Evolutionary conservation across 2,113 vertebrate species (phyloP), one percentile per base, ranked within the genome.

Genomic region (Equus przewalskii): DNA sequence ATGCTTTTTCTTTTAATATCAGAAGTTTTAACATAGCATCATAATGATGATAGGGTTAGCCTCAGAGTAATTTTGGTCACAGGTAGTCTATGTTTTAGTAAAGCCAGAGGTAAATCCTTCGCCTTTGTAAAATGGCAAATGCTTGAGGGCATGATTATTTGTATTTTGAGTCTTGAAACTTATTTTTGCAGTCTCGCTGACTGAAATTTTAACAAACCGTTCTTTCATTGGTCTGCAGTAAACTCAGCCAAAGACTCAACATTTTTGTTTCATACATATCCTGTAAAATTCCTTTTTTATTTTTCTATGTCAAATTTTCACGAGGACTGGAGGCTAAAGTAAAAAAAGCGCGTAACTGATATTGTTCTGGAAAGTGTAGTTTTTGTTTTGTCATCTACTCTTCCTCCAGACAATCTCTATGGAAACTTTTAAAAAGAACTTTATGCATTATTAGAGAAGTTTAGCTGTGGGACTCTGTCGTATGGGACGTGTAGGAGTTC

Each of bases 211-310:
- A 98, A 98, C 98, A 98, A 98, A 76, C 1, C 87, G 89, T 49
- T 90, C 96, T 98, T 99, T 99, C 95, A 98, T 96, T 96, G 91
- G 73, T 89, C 41, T 97, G 3, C 46, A 49, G 85, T 96, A 98
- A 98, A 98, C 76, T 96, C 54, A 96, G 94, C 56, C 89, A 97
- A 94, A 94, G 95, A 79, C 41, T 85, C 91, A 98, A 30, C 30
- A 4, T 94, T 97, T 97, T 96, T 97, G 92, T 70, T 96, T 98
- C 91, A 89, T 46, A 97, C 65, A 69, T 96, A 91, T 98, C 92
- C 97, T 97, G 94, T 98, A 98, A 98, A 97, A 98, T 98, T 99
- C 94, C 95, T 97, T 98, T 86, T 95, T 97, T 86, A 96, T 95
- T n/a, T 82, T 94, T 97, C 58, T 81, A 51, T 75, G 85, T 95